phyloP scores from a whole-genome alignment of 2,888 invertebrate species.

The Chrysina gloriosa region DNA sequence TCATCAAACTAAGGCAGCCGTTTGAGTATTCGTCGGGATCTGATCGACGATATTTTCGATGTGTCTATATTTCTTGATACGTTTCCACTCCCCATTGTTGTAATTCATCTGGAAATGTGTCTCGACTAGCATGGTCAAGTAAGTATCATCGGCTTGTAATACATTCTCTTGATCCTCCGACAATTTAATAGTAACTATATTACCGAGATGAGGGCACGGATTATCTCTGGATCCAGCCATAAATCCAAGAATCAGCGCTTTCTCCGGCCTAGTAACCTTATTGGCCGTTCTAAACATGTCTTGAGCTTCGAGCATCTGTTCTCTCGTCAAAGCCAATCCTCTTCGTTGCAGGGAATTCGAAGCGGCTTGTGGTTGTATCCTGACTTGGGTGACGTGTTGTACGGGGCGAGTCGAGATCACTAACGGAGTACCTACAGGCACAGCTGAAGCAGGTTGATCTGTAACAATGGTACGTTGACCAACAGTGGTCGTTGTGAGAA shows the following conservation, averaged over 20 bases:
- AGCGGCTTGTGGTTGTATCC: conserved; percentile 68
- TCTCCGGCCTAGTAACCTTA: conserved; percentile 95
- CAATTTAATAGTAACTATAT: conserved; percentile 95
- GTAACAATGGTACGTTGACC: conserved; percentile 58
- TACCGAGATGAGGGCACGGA: conserved; percentile 96
- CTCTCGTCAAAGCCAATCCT: conserved; percentile 84
- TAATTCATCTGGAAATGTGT: conserved; percentile 99
- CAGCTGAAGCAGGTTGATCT: conserved; percentile 54
- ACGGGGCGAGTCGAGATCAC: conserved; percentile 64
- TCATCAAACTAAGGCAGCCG: conserved; percentile 56
- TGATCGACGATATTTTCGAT: conserved; percentile 69
- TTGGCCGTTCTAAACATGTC: conserved; percentile 98
- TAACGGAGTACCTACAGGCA: conserved; percentile 67
- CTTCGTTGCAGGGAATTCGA: conserved; percentile 70
- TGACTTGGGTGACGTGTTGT: conserved; percentile 69
- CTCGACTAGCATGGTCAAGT: conserved; percentile 84
- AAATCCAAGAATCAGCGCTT: conserved; percentile 96
- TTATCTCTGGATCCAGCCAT: conserved; percentile 99
- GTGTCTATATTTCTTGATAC: conserved; percentile 89
- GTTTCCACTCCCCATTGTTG: conserved; percentile 96
- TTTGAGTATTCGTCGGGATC: conserved; percentile 59
- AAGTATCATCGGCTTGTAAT: conserved; percentile 85
- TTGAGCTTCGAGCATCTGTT: conserved; percentile 96
- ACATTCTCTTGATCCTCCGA: conserved; percentile 93
- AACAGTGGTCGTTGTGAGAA: conserved; percentile 51